These are phyloP conservation scores for Dryomyza anilis DNA, from an alignment of 2,888 invertebrate species.

Conservation along the genomic window DNA sequence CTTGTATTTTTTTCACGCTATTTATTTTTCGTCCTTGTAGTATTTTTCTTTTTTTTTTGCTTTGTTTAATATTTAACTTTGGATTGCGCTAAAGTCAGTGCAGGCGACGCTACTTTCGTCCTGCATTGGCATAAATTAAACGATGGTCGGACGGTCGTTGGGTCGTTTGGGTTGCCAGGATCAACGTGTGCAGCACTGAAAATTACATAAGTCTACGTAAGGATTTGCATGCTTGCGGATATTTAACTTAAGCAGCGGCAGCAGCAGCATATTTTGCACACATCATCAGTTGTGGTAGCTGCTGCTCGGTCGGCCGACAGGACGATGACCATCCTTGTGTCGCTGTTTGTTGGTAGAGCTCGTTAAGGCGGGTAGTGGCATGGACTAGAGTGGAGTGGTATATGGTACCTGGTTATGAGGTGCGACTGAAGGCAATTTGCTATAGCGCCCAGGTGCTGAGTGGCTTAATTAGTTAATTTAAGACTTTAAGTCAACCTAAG, in stretches of 20 bases:
- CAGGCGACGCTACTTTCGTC: too few species aligned
- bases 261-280: conserved; percentile 36
- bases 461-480: conserved; percentile 14
- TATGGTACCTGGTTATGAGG: too few species aligned
- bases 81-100: neutral
- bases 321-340: too few species aligned
- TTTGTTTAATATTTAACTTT: conserved; percentile 5
- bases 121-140: neutral
- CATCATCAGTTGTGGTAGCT: conserved; percentile 19
- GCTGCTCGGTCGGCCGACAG: neutral
- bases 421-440: too few species aligned
- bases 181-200: neutral
- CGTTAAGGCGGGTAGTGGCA: too few species aligned
- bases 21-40: neutral
- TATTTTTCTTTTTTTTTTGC: neutral
- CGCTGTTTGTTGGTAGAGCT: too few species aligned
- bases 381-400: neutral
- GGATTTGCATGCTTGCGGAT: conserved; percentile 53
- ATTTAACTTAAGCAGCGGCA: conserved; percentile 53
- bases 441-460: neutral
- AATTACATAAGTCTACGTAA: conserved; percentile 30
- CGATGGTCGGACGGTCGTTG: neutral
- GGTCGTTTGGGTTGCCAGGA: neutral
- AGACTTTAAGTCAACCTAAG: neutral
- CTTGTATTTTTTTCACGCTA: too few species aligned